Conservation (phyloP, 2,113 vertebrate genomes). For the Corythaeola cristata region DNA sequence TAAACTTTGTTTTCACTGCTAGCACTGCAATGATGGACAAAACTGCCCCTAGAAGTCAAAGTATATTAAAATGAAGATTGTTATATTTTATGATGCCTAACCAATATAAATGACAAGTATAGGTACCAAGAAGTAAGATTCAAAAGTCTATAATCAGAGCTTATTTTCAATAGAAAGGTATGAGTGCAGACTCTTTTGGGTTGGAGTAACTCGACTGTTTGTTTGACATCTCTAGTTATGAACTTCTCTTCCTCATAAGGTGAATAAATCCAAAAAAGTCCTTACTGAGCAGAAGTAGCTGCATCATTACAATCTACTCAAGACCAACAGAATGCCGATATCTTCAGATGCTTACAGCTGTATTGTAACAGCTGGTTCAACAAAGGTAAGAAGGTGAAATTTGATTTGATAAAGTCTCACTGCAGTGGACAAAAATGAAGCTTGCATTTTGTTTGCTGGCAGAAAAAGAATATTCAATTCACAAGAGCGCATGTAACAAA, state of each 20-base stretch:
- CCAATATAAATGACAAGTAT: not conserved
- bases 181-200: not conserved
- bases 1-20: constrained; percentile 15
- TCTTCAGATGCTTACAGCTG: constrained; percentile 53
- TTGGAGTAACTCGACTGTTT: constrained; percentile 51
- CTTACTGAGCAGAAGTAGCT: constrained; percentile 55
- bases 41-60: constrained; percentile 1
- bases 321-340: constrained; percentile 62
- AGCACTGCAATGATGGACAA: constrained; percentile 2
- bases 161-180: constrained; percentile 65
- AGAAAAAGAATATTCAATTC: constrained; percentile 69
- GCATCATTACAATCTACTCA: constrained; percentile 32
- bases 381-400: constrained; percentile 47
- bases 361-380: constrained; percentile 3
- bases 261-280: constrained; percentile 28
- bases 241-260: constrained; percentile 38
- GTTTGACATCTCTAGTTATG: constrained; percentile 46
- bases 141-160: constrained; percentile 39
- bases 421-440: constrained; percentile 22
- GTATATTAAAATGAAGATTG: not conserved
- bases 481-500: constrained; percentile 78
- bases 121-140: not conserved
- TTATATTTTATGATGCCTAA: not conserved
- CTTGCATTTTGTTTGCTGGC: constrained; percentile 69
- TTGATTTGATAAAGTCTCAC: constrained; percentile 47